These are phyloP conservation scores for Tholera decimalis DNA, from an alignment of 2,888 invertebrate species.

Conservation along the genomic window DNA sequence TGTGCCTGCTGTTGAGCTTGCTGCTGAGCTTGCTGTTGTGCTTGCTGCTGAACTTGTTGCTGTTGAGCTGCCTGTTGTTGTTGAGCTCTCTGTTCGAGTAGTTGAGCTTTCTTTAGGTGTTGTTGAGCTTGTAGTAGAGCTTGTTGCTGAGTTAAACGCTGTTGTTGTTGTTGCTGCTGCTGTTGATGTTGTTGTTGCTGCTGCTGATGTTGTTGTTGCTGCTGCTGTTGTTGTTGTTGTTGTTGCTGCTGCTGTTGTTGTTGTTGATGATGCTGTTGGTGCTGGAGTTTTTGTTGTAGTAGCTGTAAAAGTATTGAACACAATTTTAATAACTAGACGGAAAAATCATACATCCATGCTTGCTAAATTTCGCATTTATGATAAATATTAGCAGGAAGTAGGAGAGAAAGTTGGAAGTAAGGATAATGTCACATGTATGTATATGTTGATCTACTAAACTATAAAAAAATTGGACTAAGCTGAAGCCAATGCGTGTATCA, in stretches of 20 bases:
- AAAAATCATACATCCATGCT: no score
- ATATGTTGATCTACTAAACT: no score
- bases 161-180: slow-evolving; percentile 28
- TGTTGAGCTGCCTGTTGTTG: slow-evolving; percentile 36
- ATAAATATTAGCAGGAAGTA: no score
- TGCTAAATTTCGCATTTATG: no score
- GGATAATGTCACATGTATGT: no score
- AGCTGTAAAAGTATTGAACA: slow-evolving; percentile 17
- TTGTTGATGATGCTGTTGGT: slow-evolving; percentile 57
- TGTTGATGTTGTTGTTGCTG: slow-evolving; percentile 46
- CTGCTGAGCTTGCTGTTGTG: slow-evolving; percentile 13
- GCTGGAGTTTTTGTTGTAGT: slow-evolving; percentile 62
- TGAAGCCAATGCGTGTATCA: no score
- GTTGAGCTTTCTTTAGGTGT: slow-evolving; percentile 39
- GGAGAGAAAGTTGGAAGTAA: no score
- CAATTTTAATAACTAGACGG: not conserved
- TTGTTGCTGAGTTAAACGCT: slow-evolving; percentile 26
- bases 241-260: slow-evolving; percentile 43
- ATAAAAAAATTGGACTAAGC: no score
- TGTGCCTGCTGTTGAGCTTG: slow-evolving; percentile 31
- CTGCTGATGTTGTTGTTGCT: slow-evolving; percentile 34
- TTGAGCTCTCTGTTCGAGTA: slow-evolving; percentile 45
- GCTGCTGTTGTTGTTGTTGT: slow-evolving; percentile 38
- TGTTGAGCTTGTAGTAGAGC: slow-evolving; percentile 60
- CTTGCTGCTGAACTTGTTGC: slow-evolving; percentile 16